Evolutionary conservation across 1,140 invertebrate species (phyloP).

Genomic region (Drosophila bocqueti): DNA sequence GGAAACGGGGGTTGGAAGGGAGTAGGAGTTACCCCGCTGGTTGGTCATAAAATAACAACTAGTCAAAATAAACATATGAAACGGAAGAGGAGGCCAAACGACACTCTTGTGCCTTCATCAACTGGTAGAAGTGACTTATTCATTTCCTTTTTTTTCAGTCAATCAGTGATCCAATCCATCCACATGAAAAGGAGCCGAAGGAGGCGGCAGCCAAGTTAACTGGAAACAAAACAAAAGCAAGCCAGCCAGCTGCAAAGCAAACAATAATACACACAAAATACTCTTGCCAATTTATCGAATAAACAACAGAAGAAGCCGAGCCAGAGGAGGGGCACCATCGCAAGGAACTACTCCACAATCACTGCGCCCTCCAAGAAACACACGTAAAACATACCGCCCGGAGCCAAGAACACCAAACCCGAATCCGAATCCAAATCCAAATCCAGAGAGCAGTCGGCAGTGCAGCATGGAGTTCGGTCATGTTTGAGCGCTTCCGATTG

Average conservation of each 20-base stretch:
- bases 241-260: constrained; percentile 22
- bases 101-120: constrained; percentile 10
- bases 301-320: constrained; percentile 67
- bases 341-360: constrained; percentile 19
- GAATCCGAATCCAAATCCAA: background rate
- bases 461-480: constrained; percentile 79
- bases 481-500: constrained; percentile 86
- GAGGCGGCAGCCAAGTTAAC: constrained; percentile 25
- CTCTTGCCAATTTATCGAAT: constrained; percentile 78
- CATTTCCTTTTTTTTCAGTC: constrained; percentile 23
- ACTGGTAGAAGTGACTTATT: constrained; percentile 1
- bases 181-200: constrained; percentile 26
- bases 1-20: background rate
- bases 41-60: constrained; percentile 37
- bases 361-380: constrained; percentile 24
- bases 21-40: background rate
- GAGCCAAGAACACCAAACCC: background rate
- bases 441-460: constrained; percentile 51
- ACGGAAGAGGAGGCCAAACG: background rate
- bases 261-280: constrained; percentile 13
- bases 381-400: constrained; percentile 7
- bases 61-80: constrained; percentile 32
- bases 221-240: constrained; percentile 27
- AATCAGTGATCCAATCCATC: constrained; percentile 53
- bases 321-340: constrained; percentile 35